Evolutionary conservation across 2,113 vertebrate genomes (phyloP), one percentile per base, ranked within the genome.

Genomic region (Pavo muticus): DNA sequence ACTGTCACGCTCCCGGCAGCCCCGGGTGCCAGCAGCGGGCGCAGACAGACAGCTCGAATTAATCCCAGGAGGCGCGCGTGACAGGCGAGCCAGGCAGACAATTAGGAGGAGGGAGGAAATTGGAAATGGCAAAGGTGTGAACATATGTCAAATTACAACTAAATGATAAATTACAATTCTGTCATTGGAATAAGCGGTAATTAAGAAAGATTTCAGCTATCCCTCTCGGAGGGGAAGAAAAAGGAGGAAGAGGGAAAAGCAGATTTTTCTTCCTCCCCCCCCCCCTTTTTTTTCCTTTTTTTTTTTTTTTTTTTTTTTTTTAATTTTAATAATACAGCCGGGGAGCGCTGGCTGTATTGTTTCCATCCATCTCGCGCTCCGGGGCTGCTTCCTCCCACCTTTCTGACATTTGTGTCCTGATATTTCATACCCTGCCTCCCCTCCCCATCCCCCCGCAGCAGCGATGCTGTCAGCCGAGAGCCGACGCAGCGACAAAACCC

Each of bases 161-260:
- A 99, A 99, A 99, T 99, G 99, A 99, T 99, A 99, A 99, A 99
- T 99, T 99, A 99, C 99, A 99, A 99, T 99, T 99, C 98, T 98
- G 98, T 99, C 99, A 99, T 99, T 98, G 98, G 98, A 98, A 98
- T 98, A 98, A 98, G 98, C 94, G 90, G 97, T 98, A 98, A 98
- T 98, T 98, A 98, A 98, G 98, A 98, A 98, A 97, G 98, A 98
- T 98, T 98, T 98, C 97, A 95, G 98, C 97, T 97, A 95, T 95
- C 96, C 97, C 76, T 96, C 97, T 93, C 87, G 94, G 57, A 96
- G 94, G 92, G 89, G 54, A 83, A 94, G 74, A 93, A 89, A 87
- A 93, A 45, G 82, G 84, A 97, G 70, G 69, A 84, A 86, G 72
- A 71, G 72, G 88, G 92, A 82, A 81, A 67, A 78, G 60, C 30